Evolutionary conservation across 2,797 vertebrate genomes (phyloP).

Genomic region (Pelochelys cantorii): DNA sequence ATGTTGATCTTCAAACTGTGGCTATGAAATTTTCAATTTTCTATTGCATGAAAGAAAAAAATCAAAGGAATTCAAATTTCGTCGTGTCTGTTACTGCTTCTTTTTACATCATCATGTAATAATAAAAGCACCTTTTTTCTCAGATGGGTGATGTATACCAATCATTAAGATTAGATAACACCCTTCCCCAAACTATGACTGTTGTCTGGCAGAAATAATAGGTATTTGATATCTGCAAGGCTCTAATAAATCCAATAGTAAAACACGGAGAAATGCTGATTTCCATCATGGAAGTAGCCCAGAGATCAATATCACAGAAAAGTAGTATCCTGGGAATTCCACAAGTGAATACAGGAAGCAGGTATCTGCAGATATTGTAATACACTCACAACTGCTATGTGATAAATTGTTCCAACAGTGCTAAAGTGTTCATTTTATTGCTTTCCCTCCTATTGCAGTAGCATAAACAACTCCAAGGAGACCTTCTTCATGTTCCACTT

Average conservation of each 20-base stretch:
- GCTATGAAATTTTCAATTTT: background rate
- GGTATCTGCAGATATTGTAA: slow-evolving; percentile 11
- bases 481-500: slow-evolving; percentile 7
- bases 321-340: slow-evolving; percentile 7
- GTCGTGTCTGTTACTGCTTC: background rate
- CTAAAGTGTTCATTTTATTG: background rate
- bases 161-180: slow-evolving; percentile 24
- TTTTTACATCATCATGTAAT: background rate
- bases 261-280: background rate
- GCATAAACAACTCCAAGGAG: slow-evolving; percentile 41
- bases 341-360: background rate
- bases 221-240: background rate
- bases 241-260: slow-evolving; percentile 11
- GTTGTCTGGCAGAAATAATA: slow-evolving; percentile 14
- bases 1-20: background rate
- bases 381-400: background rate
- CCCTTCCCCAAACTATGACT: background rate
- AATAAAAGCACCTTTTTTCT: background rate
- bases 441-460: slow-evolving; percentile 44
- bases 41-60: background rate
- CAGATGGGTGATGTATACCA: background rate
- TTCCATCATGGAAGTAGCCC: slow-evolving; percentile 18
- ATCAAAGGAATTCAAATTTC: background rate
- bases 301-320: slow-evolving; percentile 35
- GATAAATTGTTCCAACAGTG: slow-evolving; percentile 15